These are phyloP conservation scores for Coptodon bakossiorum DNA, from an alignment of 2,113 vertebrate genomes.

Conservation along the genomic window DNA sequence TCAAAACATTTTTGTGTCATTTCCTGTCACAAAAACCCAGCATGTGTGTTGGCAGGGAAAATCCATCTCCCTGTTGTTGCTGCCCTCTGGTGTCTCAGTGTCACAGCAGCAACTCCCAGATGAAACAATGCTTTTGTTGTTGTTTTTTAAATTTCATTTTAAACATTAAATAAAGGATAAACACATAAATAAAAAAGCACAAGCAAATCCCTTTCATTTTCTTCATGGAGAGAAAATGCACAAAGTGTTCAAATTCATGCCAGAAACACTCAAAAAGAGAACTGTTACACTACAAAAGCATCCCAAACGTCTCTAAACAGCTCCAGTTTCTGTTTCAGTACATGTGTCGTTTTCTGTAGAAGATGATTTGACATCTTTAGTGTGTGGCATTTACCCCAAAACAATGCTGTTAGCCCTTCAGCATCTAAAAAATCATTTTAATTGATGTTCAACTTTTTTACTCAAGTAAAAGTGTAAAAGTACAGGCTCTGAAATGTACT, in stretches of 20 bases:
- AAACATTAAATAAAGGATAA: neutral
- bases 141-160: neutral
- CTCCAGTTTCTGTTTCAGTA: neutral
- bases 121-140: neutral
- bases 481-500: neutral
- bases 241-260: neutral
- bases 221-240: neutral
- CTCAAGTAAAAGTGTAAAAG: neutral
- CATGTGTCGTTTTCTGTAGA: rapidly evolving
- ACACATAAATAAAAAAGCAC: neutral
- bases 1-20: neutral
- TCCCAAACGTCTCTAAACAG: neutral
- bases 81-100: slow-evolving; percentile 36
- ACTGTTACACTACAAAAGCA: neutral
- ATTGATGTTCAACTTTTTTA: neutral
- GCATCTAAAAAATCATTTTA: neutral
- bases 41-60: rapidly evolving
- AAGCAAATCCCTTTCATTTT: neutral
- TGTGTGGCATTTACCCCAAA: neutral
- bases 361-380: neutral
- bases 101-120: neutral
- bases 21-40: neutral
- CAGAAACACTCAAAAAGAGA: neutral
- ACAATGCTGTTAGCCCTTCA: neutral
- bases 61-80: neutral